Percentiles rank a stretch among this genome's conserved stretches.
Conservation (phyloP, 2,113 vertebrate species). For the Eulemur rufifrons region DNA sequence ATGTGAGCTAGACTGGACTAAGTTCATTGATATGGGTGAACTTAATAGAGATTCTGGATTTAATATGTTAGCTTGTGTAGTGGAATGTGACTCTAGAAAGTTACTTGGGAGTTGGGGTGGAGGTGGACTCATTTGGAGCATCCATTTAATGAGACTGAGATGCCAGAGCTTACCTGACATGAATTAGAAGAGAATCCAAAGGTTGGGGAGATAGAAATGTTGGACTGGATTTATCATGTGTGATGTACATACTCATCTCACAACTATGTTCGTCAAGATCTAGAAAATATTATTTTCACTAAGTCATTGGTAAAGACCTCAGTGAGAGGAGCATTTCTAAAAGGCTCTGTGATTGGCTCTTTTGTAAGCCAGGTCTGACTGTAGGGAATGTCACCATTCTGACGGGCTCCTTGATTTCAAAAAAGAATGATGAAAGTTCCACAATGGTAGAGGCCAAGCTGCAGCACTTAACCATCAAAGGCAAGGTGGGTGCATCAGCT, state of each 20-base stretch:
- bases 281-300: neutral
- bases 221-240: neutral
- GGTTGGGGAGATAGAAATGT: neutral
- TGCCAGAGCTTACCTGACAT: neutral
- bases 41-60: neutral
- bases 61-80: neutral
- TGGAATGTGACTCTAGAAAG: neutral
- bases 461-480: neutral
- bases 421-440: neutral
- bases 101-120: neutral
- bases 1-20: neutral
- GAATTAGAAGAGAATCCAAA: neutral
- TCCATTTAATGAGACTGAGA: neutral
- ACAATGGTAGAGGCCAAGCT: neutral
- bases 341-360: neutral
- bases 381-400: neutral
- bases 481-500: neutral
- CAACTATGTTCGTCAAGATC: neutral
- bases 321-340: neutral
- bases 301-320: neutral
- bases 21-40: neutral
- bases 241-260: neutral
- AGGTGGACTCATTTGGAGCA: neutral
- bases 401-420: neutral
- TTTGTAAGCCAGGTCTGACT: neutral